phyloP scores from a whole-genome alignment of 2,797 vertebrate species.

The Tangara arthus region DNA sequence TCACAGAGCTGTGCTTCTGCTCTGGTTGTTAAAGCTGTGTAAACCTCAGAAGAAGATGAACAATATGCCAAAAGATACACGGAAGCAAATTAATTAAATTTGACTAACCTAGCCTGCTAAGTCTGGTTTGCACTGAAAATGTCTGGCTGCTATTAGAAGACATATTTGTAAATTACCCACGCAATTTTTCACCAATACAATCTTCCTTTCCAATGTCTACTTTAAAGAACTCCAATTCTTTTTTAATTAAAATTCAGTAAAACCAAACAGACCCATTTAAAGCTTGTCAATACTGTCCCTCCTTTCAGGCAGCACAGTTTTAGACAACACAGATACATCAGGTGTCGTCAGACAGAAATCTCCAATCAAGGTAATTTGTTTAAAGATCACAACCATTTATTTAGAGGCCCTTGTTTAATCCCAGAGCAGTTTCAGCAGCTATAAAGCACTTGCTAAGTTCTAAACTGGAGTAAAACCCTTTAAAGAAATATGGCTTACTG shows the following conservation, averaged over 20 bases:
- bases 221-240: background rate
- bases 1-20: background rate
- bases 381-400: background rate
- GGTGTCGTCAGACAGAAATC: background rate
- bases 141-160: background rate
- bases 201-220: background rate
- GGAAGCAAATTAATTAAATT: background rate
- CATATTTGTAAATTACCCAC: background rate
- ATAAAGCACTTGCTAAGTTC: background rate
- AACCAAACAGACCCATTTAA: slow-evolving; percentile 6
- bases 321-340: background rate
- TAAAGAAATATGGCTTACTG: background rate
- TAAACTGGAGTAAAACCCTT: background rate
- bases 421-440: background rate
- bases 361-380: background rate
- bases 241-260: slow-evolving; percentile 25
- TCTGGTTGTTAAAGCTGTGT: background rate
- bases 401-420: background rate
- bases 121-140: background rate
- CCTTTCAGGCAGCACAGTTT: background rate
- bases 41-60: background rate
- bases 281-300: background rate
- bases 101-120: background rate
- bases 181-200: background rate
- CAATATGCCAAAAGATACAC: background rate